Evolutionary conservation across 2,113 vertebrate species (phyloP), one percentile per base, ranked within the genome.

Genomic region (Harpagus bidentatus): DNA sequence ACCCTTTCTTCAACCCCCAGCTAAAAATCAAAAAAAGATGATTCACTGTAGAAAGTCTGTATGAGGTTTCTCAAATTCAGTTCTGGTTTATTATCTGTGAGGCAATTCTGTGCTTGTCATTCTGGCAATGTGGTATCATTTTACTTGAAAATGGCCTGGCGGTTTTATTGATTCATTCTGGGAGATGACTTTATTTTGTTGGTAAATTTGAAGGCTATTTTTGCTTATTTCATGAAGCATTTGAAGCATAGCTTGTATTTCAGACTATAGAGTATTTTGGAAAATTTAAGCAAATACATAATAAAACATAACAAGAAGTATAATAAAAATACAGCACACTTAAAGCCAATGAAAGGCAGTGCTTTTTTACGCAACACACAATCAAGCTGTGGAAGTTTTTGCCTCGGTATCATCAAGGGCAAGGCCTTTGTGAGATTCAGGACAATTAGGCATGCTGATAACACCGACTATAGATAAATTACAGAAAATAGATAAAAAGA

Each of bases 131-230:
- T 86, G 94, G 97, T 97, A 95, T 95, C 97, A 74, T 97, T 97
- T 98, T 98, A 98, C 98, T 98, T 98, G 98, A 98, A 98, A 98
- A 98, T 84, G 97, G 96, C 29, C 82, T 89, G 42, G 87, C 20
- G 66, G 95, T 87, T 95, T 91, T 61, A 86, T 86, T 96, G 93
- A 97, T 97, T 97, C 90, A 96, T 98, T 91, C 84, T 90, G 69
- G 82, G 95, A 91, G 56, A 90, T 92, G 56, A 85, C 83, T 97
- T 91, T 91, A 84, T 70, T 70, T 95, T 90, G 65, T 91, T 94
- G 38, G 72, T 96, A 89, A 90, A 61, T 91, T 74, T 73, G 25
- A 77, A 93, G 74, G 67, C 77, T 86, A 10, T 48, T 96, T 94
- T 86, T 85, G 23, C 89, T 89, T 72, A 67, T 86, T 92, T 92